Conservation (phyloP, 2,797 vertebrate genomes). For the Triplophysa bombifrons region DNA sequence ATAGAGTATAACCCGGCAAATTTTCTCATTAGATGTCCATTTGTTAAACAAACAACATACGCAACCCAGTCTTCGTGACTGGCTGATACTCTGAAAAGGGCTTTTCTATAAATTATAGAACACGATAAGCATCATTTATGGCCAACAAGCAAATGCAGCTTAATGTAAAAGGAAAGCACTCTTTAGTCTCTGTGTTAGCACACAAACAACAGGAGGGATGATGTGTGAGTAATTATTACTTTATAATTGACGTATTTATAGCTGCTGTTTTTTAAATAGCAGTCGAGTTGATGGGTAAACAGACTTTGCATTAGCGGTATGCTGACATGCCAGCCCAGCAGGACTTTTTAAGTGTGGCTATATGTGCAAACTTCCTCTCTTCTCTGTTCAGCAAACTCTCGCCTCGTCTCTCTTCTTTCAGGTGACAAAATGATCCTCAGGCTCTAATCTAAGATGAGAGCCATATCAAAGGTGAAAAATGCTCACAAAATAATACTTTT, state of each 20-base stretch:
- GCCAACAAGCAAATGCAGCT: slow-evolving; percentile 22
- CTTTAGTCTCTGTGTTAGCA: slow-evolving; percentile 10
- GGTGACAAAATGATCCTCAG: slow-evolving; percentile 47
- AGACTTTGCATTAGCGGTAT: slow-evolving; percentile 2
- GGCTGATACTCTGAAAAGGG: slow-evolving; percentile 48
- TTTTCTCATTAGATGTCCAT: slow-evolving; percentile 66
- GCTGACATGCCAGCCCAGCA: slow-evolving; percentile 3
- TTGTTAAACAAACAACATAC: slow-evolving; percentile 71
- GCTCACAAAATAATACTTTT: slow-evolving; percentile 49
- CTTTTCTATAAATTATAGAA: slow-evolving; percentile 56
- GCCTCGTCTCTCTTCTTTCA: slow-evolving; percentile 30
- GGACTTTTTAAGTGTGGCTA: not conserved
- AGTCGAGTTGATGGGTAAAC: slow-evolving; percentile 20
- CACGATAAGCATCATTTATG: slow-evolving; percentile 47
- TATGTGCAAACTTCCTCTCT: not conserved
- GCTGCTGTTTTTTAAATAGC: slow-evolving; percentile 14
- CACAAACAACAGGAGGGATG: not conserved
- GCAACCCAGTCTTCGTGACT: slow-evolving; percentile 63
- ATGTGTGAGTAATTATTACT: slow-evolving; percentile 30
- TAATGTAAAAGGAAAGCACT: slow-evolving; percentile 30
- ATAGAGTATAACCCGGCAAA: slow-evolving; percentile 57
- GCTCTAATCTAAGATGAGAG: slow-evolving; percentile 51
- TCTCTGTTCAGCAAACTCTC: not conserved
- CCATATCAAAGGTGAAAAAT: slow-evolving; percentile 51
- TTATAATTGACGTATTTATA: slow-evolving; percentile 31